Conservation (phyloP, 2,888 invertebrate genomes). For the Rhyacophila evoluta region DNA sequence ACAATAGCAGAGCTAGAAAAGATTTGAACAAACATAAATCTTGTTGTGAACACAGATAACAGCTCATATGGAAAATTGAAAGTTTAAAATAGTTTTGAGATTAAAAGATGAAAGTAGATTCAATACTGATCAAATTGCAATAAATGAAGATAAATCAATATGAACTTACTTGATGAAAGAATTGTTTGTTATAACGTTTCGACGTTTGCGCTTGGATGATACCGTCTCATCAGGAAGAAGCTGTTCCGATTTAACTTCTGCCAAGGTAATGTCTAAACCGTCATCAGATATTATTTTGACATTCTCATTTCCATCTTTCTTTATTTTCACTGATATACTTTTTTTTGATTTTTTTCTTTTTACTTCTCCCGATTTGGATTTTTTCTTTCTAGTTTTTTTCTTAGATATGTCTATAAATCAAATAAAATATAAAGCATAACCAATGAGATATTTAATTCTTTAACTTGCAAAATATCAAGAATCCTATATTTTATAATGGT, state of each 20-base stretch:
- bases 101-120: too few species aligned
- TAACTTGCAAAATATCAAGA: too few species aligned
- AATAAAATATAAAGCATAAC: too few species aligned
- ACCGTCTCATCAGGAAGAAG: neutral
- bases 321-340: neutral
- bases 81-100: too few species aligned
- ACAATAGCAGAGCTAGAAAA: too few species aligned
- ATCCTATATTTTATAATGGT: too few species aligned
- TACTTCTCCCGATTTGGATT: neutral
- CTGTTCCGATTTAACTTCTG: slow-evolving; percentile 23
- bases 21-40: too few species aligned
- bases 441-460: too few species aligned
- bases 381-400: slow-evolving; percentile 36
- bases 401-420: neutral
- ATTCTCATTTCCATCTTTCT: slow-evolving; percentile 5
- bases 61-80: too few species aligned
- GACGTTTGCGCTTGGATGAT: slow-evolving; percentile 7
- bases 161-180: slow-evolving; percentile 40
- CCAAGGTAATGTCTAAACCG: neutral
- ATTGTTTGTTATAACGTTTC: slow-evolving; percentile 29
- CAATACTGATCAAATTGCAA: too few species aligned
- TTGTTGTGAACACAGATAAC: too few species aligned
- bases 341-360: slow-evolving; percentile 25
- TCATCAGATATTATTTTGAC: neutral
- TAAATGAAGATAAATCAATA: too few species aligned